phyloP scores from a whole-genome alignment of 2,888 invertebrate genomes.

The Agriopis marginaria region DNA sequence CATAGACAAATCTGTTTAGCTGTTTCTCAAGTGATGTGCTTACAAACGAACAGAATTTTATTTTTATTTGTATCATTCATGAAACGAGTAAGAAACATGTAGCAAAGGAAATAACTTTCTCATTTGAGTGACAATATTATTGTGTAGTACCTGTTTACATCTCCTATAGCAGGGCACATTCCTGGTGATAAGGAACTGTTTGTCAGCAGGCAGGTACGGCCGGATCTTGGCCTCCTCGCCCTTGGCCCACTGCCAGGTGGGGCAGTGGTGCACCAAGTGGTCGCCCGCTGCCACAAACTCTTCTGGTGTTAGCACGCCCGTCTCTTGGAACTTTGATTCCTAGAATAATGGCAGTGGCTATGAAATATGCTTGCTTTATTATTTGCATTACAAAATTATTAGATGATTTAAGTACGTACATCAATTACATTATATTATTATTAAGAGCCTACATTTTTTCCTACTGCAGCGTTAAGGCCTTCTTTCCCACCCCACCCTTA shows the following conservation, averaged over 20 bases:
- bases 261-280: conserved; percentile 99
- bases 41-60: too few species aligned
- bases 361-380: background rate
- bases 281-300: conserved; percentile 99
- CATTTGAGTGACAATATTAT: too few species aligned
- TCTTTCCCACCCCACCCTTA: too few species aligned
- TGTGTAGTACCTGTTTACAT: conserved; percentile 91
- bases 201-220: conserved; percentile 96
- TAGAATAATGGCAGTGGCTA: conserved; percentile 61
- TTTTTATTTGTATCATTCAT: too few species aligned
- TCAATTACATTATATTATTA: too few species aligned
- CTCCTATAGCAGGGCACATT: conserved; percentile 98
- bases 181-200: conserved; percentile 98
- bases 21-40: too few species aligned
- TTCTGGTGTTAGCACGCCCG: conserved; percentile 99
- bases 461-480: too few species aligned
- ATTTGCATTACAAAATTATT: background rate
- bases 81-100: too few species aligned
- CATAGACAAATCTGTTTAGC: too few species aligned
- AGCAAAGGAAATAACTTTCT: too few species aligned
- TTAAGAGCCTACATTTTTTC: too few species aligned
- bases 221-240: conserved; percentile 96
- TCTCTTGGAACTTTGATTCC: conserved; percentile 99
- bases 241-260: conserved; percentile 99
- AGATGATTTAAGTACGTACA: too few species aligned